Evolutionary conservation across 2,113 vertebrate genomes (phyloP).

Genomic region (Chlamydotis undulata): DNA sequence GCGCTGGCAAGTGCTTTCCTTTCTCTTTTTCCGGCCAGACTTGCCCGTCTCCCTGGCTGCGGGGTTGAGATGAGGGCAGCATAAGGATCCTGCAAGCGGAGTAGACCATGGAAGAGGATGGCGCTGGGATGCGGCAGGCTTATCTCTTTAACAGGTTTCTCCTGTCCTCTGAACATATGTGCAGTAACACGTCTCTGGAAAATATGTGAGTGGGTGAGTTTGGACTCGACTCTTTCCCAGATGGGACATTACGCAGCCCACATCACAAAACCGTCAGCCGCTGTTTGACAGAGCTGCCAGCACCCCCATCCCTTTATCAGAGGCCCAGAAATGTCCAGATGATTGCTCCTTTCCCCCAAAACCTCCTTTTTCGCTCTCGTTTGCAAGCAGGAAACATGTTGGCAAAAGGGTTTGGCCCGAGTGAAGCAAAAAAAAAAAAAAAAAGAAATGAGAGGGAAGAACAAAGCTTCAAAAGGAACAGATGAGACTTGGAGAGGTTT

Average conservation of each 20-base stretch:
- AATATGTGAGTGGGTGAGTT: conserved; percentile 62
- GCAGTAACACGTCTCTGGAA: conserved; percentile 31
- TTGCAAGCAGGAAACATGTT: background rate
- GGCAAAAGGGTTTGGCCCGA: background rate
- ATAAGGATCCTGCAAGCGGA: background rate
- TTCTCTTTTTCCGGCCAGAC: background rate
- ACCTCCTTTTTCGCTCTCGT: background rate
- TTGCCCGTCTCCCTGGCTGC: accelerated
- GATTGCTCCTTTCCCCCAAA: background rate
- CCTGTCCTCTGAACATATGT: conserved; percentile 42
- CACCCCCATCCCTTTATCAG: conserved; percentile 20
- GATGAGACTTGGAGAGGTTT: background rate
- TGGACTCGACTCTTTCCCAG: conserved; percentile 49
- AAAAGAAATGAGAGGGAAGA: background rate
- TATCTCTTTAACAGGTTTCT: conserved; percentile 47
- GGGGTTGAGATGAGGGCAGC: background rate
- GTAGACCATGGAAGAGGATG: background rate
- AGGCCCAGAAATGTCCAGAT: conserved; percentile 20
- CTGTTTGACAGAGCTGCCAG: conserved; percentile 21
- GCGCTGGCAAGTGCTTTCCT: background rate
- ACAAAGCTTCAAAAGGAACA: background rate
- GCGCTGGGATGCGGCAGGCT: background rate
- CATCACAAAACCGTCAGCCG: conserved; percentile 34
- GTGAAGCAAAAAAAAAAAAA: background rate
- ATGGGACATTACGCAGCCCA: conserved; percentile 44